phyloP scores from a whole-genome alignment of 2,888 invertebrate species.

The Megastigmus dorsalis region DNA sequence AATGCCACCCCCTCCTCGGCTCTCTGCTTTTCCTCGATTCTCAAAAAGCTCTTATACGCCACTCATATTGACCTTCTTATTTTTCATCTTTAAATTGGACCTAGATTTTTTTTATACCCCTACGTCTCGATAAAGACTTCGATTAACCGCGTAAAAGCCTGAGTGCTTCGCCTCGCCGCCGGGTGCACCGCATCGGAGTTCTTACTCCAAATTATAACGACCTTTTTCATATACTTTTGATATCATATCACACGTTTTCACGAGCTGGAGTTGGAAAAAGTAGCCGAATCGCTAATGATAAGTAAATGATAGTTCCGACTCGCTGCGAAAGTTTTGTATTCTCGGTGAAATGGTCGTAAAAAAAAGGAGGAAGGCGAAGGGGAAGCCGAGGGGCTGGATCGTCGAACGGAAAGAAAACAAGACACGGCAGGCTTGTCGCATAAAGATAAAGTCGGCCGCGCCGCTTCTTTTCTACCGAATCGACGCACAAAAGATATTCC shows the following conservation, averaged over 20 bases:
- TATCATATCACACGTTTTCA: no score
- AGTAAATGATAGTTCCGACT: conserved; percentile 8
- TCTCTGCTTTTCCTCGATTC: not conserved
- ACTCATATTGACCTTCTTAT: conserved; percentile 36
- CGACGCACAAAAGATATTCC: conserved; percentile 62
- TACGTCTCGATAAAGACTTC: conserved; percentile 20
- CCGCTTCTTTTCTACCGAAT: conserved; percentile 60
- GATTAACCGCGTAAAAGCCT: conserved; percentile 28
- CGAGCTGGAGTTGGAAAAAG: not conserved
- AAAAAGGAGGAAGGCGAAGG: not conserved
- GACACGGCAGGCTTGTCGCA: conserved; percentile 34
- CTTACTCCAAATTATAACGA: no score
- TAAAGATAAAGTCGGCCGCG: conserved; percentile 60
- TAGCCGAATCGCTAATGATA: not conserved
- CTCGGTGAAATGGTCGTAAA: not conserved
- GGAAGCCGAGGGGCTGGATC: not conserved
- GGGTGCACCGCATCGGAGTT: no score
- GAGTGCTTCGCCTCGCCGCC: no score
- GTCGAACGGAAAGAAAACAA: conserved; percentile 16
- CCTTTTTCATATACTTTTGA: no score
- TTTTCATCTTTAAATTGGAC: conserved; percentile 38
- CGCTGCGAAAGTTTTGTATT: conserved; percentile 21
- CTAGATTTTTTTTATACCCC: not conserved
- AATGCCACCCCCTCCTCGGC: conserved; percentile 26
- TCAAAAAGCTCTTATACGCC: conserved; percentile 33